Base-by-base conservation (phyloP, 1,140 invertebrate genomes). In the Nylanderia fulva region DNA sequence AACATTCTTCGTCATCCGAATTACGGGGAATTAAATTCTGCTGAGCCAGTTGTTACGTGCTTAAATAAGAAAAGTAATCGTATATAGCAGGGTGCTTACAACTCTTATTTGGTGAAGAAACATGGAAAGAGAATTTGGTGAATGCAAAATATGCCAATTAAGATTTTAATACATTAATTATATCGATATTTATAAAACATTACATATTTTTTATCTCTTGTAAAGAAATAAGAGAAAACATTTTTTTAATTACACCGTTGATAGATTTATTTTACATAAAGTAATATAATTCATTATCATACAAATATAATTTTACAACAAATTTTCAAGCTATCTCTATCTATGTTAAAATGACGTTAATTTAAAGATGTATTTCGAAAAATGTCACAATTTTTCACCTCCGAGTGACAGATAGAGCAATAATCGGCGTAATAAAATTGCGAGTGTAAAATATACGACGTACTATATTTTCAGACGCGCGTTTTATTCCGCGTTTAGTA, bases 31-130 rank as follows among this genome's bases (percentile, higher is more conserved):
- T 77, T 79, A 64, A 77, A 77, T 29, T 56, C 18, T 36, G 15
- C 13, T 21, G 52, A 58, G 21, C 11, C 8, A 58, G 36, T 82
- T 52, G 52, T 80, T 42, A n/a, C 2, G 64, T 29, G 24, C 33
- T 71, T 42, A 82, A 82, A 54, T 60, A 45, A 71, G 52, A 82
- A 42, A 82, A 71, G n/a, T 45, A 45, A 82, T 82, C 39, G 33
- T 52, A 36, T 27, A 63, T 42, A 39, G 13, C 69, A 36, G 13
- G 1, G 13, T 60, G 21, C 7, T 18, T 1, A 18, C 21, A 52
- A n/a, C 42, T 66, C 77, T 71, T 82, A 71, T 82, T 71, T 82
- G 77, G 66, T 8, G 24, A 58, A 21, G 7, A 79, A 69, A 69
- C 18, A 39, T 69, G 36, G 18, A 69, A 71, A 58, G 64, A 48